Evolutionary conservation across 1,140 invertebrate species (phyloP), one percentile per base, ranked within the genome.

Genomic region (Meloidogyne floridensis): DNA sequence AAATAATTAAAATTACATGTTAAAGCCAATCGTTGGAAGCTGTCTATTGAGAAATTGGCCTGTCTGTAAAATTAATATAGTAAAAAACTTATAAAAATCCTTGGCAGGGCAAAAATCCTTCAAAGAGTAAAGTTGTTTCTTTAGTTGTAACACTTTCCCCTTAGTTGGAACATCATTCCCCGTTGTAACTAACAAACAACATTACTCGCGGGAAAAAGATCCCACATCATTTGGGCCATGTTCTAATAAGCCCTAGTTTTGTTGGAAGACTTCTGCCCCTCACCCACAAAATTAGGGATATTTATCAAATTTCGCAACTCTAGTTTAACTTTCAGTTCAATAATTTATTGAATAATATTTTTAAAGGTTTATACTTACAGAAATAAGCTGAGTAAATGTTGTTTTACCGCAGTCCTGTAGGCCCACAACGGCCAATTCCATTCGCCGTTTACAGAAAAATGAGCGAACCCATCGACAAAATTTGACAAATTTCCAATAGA

Each of bases 351-450:
- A 8, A 53, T 53, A 65, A 65, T 65, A 59, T 65, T 65, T 15
- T 15, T 15, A 15, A 59, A 59, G 15, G 4, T 13, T 65, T 65
- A 65, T 65, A n/a, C 15, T 65, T 65, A 65, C 59, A 65, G 59
- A 65, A 65, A 65, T 65, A 65, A 65, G 59, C 59, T 65, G 59
- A n/a, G 59, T 65, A 65, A 65, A 65, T n/a, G 59, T 65, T 65
- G 59, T 65, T 65, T 65, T 65, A n/a, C 59, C 59, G 15, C 59
- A 65, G n/a, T 65, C 59, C 5, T 65, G 15, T 3, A 65, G 59
- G 5, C 59, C 59, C 2, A 65, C 59, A 4, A 65, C 3, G n/a
- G 59, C 59, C 59, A 65, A 65, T 7, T 65, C 59, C 59, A 65
- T 65, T n/a, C n/a, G 10, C n/a, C 59, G 59, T 8, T 11, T 15